A percentile compares a stretch with the other conserved stretches of the same genome.
Conservation (phyloP, 2,888 invertebrate genomes). For the Xylota segnis region DNA sequence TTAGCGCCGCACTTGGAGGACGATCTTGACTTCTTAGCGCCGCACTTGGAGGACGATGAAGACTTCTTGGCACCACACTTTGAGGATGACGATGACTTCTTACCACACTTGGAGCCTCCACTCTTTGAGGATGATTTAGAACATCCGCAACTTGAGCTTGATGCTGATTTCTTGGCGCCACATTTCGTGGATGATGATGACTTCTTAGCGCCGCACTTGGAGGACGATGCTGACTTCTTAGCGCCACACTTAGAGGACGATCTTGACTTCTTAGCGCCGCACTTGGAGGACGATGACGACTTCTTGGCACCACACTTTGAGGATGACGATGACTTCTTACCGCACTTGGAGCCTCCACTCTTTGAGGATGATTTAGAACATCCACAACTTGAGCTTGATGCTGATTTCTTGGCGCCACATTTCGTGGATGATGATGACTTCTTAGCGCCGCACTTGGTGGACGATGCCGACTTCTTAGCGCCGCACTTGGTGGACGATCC, state of each 20-base stretch:
- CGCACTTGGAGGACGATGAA: conserved; percentile 1
- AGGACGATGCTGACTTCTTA: background rate
- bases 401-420: conserved; percentile 1
- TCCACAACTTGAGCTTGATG: background rate
- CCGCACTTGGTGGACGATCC: background rate
- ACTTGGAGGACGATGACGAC: background rate
- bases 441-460: conserved; percentile 11
- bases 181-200: background rate
- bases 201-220: conserved; percentile 10
- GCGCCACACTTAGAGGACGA: background rate
- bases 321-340: conserved; percentile 16
- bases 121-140: no score
- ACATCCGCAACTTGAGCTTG: background rate
- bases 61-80: conserved; percentile 1
- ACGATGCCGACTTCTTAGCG: background rate
- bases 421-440: background rate
- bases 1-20: background rate
- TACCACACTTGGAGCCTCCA: background rate
- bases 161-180: conserved; percentile 4
- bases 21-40: no score
- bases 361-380: no score
- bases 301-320: background rate
- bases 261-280: background rate
- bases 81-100: background rate
- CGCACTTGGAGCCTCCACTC: background rate